phyloP scores from a whole-genome alignment of 2,797 vertebrate genomes.

The Emys orbicularis region DNA sequence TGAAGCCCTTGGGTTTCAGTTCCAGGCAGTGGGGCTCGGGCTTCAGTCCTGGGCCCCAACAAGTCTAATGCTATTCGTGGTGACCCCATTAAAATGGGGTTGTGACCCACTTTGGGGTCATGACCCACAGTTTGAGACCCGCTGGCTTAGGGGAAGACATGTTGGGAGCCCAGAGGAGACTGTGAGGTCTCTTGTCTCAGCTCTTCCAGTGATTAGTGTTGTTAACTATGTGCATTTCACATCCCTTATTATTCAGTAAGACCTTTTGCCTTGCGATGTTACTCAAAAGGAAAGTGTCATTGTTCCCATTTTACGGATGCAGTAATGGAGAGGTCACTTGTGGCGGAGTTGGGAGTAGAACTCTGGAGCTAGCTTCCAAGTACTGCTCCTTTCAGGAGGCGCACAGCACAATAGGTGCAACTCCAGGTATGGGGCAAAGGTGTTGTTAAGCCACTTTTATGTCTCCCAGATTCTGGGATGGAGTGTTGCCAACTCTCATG shows the following conservation, averaged over 20 bases:
- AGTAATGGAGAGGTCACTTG: background rate
- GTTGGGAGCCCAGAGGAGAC: background rate
- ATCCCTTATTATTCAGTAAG: background rate
- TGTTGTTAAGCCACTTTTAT: background rate
- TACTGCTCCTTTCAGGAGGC: background rate
- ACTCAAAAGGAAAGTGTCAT: background rate
- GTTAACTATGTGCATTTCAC: background rate
- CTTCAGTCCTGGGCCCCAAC: no score
- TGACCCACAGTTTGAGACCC: no score
- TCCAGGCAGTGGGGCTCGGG: no score
- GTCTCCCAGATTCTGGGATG: background rate
- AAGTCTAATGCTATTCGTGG: no score
- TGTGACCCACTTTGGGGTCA: no score
- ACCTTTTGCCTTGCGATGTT: background rate
- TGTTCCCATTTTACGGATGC: background rate
- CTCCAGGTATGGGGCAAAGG: background rate
- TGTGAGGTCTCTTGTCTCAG: background rate
- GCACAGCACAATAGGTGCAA: background rate
- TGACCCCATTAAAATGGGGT: no score
- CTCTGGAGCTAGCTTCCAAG: background rate
- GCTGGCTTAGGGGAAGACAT: background rate
- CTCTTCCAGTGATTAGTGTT: background rate
- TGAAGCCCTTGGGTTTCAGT: no score
- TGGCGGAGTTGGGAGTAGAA: background rate
- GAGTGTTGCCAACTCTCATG: background rate